These are phyloP conservation scores for Ammodytes dubius DNA, from an alignment of 2,113 vertebrate species.

Conservation along the genomic window DNA sequence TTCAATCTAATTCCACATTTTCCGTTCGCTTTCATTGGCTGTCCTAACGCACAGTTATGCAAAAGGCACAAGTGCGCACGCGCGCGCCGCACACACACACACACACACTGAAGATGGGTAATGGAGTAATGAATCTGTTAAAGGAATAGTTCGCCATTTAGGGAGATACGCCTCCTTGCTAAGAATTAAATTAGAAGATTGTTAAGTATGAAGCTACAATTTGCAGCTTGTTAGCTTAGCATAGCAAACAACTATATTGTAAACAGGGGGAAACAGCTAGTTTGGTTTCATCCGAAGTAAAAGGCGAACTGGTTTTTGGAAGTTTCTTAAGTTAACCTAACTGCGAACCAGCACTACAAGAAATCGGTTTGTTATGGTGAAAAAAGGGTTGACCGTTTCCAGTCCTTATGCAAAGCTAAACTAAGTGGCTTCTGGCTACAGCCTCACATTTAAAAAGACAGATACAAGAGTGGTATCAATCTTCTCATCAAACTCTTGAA, in stretches of 20 bases:
- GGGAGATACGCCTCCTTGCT: background rate
- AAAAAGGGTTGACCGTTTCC: too few relatives aligned
- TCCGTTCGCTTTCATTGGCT: constrained; percentile 68
- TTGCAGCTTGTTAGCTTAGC: background rate
- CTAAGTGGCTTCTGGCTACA: background rate
- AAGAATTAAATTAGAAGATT: background rate
- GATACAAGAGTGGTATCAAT: background rate
- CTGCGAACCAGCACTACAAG: too few relatives aligned
- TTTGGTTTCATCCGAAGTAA: background rate
- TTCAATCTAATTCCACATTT: constrained; percentile 72
- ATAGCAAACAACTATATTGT: background rate
- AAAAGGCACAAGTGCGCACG: constrained; percentile 21
- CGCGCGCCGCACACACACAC: background rate
- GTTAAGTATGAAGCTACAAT: background rate
- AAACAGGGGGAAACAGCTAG: background rate
- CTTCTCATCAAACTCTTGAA: background rate
- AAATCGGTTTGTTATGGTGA: too few relatives aligned
- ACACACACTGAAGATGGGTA: background rate
- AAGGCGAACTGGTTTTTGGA: too few relatives aligned
- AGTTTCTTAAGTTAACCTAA: too few relatives aligned
- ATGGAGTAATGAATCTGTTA: constrained; percentile 4
- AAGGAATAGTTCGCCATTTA: background rate
- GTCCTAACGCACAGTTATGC: constrained; percentile 57
- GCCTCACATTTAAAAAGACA: background rate
- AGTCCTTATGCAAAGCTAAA: too few relatives aligned